phyloP scores from a whole-genome alignment of 2,888 invertebrate species.

The Gortyna flavago region DNA sequence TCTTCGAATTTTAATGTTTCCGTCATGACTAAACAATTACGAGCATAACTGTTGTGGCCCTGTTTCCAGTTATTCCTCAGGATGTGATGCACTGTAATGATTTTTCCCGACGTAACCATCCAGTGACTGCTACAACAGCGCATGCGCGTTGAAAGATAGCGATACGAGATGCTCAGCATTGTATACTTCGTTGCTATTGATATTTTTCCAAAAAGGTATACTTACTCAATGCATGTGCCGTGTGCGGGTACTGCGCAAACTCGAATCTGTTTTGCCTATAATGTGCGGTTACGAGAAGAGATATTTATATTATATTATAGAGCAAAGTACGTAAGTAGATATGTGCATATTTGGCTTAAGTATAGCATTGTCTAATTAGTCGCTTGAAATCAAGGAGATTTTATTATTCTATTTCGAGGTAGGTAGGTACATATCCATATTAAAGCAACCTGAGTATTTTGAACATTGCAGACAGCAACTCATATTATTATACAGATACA shows the following conservation, averaged over 20 bases:
- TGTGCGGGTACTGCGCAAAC: constrained; percentile 45
- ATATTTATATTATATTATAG: neutral
- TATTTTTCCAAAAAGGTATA: constrained; percentile 66
- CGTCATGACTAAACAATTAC: constrained; percentile 68
- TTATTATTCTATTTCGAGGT: no score
- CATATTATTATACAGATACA: no score
- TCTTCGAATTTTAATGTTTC: constrained; percentile 66
- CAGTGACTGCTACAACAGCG: constrained; percentile 69
- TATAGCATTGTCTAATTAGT: neutral
- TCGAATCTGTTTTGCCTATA: constrained; percentile 9
- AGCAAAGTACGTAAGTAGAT: neutral
- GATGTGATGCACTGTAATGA: constrained; percentile 75
- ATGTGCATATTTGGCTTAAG: neutral
- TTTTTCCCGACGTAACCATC: constrained; percentile 74
- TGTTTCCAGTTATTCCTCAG: constrained; percentile 44
- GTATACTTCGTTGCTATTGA: constrained; percentile 79
- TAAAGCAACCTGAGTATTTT: no score
- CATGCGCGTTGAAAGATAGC: constrained; percentile 78
- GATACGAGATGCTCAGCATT: constrained; percentile 64
- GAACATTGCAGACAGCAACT: no score
- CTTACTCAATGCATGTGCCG: constrained; percentile 33
- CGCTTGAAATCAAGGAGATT: no score
- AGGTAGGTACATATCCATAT: no score
- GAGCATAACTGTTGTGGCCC: constrained; percentile 54
- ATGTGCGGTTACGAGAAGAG: neutral